Conservation (phyloP, 2,888 invertebrate genomes). For the Hirudinaria manillensis region DNA sequence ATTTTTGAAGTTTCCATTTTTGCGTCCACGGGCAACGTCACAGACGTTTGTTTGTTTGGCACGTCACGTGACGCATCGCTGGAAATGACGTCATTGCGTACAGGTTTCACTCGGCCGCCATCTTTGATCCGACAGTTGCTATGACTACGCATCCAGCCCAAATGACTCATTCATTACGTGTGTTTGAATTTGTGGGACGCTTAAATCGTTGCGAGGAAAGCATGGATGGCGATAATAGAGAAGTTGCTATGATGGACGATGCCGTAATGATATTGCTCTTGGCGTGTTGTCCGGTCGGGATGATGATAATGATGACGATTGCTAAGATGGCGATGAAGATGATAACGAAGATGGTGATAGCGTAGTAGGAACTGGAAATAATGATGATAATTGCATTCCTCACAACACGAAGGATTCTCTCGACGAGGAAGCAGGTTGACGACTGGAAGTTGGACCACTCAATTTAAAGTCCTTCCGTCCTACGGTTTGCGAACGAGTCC, state of each 20-base stretch:
- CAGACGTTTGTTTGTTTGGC: not conserved
- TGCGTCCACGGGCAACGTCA: not conserved
- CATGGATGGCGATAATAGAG: not conserved
- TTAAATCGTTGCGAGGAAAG: not conserved
- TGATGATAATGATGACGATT: not conserved
- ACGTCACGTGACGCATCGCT: constrained; percentile 5
- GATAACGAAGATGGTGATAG: not conserved
- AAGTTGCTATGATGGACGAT: not conserved
- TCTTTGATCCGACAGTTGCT: constrained; percentile 19
- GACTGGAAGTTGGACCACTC: no score
- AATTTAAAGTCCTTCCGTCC: no score
- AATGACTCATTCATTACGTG: constrained; percentile 16
- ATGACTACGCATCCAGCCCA: constrained; percentile 12
- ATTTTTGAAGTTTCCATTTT: no score
- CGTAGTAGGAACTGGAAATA: not conserved
- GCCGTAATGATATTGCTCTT: no score
- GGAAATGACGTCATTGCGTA: constrained; percentile 11
- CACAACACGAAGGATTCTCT: not conserved
- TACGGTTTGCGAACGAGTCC: not conserved
- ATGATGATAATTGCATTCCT: not conserved
- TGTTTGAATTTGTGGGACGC: constrained; percentile 12
- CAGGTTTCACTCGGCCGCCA: constrained; percentile 16
- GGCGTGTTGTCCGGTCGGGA: not conserved
- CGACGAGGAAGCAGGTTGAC: not conserved
- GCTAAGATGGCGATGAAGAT: not conserved